Percentiles rank a stretch among this genome's conserved stretches.
Evolutionary conservation across 2,888 invertebrate species (phyloP).

Genomic region (Dicyrtomina minuta): DNA sequence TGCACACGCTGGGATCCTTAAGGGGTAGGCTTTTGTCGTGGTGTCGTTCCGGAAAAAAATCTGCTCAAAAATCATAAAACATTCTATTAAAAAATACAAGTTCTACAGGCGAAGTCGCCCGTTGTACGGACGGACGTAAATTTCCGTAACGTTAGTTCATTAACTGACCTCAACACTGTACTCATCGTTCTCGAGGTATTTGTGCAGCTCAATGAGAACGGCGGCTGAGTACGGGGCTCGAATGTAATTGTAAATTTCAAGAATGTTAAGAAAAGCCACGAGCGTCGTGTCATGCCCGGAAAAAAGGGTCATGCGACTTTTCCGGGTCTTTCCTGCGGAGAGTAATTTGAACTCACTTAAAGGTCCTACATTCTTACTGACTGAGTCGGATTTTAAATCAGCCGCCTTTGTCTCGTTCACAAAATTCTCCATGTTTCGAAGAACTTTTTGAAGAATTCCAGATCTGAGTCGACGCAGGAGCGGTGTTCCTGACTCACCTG

Average conservation of each 20-base stretch:
- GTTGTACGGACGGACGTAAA: not conserved
- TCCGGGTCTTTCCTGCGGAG: not conserved
- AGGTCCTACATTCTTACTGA: no score
- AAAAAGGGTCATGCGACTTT: slow-evolving; percentile 67
- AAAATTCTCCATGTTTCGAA: slow-evolving; percentile 2
- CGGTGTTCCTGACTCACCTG: not conserved
- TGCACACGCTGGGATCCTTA: not conserved
- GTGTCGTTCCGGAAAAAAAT: slow-evolving; percentile 22
- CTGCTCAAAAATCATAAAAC: slow-evolving; percentile 30
- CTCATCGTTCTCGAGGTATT: slow-evolving; percentile 56
- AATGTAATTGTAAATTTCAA: slow-evolving; percentile 62
- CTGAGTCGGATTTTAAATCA: not conserved
- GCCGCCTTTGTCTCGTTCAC: not conserved
- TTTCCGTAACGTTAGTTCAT: slow-evolving; percentile 54
- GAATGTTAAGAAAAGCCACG: slow-evolving; percentile 70
- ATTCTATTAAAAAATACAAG: slow-evolving; percentile 4
- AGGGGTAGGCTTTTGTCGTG: not conserved
- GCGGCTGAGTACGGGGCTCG: slow-evolving; percentile 60
- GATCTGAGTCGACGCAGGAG: not conserved
- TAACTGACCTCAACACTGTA: slow-evolving; percentile 58
- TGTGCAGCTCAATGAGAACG: slow-evolving; percentile 69
- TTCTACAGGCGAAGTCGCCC: not conserved
- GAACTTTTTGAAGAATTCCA: not conserved
- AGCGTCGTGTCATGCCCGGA: slow-evolving; percentile 81
- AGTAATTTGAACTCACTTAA: no score